Base-by-base conservation (phyloP, 2,888 invertebrate species). In the Ectemnius cavifrons region DNA sequence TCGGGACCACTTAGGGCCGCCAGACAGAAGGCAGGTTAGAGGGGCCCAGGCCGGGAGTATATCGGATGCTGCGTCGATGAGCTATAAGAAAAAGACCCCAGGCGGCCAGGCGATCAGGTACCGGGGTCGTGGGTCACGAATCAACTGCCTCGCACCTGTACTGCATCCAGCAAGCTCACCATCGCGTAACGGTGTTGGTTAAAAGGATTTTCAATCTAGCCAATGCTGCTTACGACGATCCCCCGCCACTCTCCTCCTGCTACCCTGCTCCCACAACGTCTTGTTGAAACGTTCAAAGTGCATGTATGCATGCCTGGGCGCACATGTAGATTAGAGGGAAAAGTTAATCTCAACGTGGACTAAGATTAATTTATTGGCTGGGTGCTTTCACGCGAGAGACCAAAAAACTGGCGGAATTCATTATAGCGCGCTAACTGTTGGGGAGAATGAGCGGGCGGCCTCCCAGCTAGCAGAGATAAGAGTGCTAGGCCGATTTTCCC, bases 181-280 rank as follows among this genome's bases (percentile, higher is more conserved):
- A 49, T 45, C 68, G 64, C 60, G 56, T 79, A 79, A 79, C 79
- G 78, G 78, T 75, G 68, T 58, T 56, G 52, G 60, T 59, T 78
- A 63, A 75, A 78, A 71, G 71, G 71, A 73, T 73, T 73, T 71
- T 78, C 75, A 66, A 67, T 68, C 63, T 59, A 61, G 63, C 49
- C 37, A 37, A 11, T 52, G 63, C 46, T 65, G 67, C 72, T 74
- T 63, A 69, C 59, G 63, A 71, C 63, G 56, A 71, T 73, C 67
- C n/a, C 63, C 63, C 63, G 63, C 56, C 23, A 18, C 60, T 74
- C 61, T 27, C 28, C 61, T 27, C 28, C 60, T 59, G 16, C n/a
- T 45, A 61, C 47, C 64, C 46, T 59, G 63, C 56, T 56, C 52
- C 28, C 63, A 59, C 47, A 58, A 49, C 18, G 18, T 23, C 23